Evolutionary conservation across 2,888 invertebrate species (phyloP).

Genomic region (Nephrotoma guestfalica): DNA sequence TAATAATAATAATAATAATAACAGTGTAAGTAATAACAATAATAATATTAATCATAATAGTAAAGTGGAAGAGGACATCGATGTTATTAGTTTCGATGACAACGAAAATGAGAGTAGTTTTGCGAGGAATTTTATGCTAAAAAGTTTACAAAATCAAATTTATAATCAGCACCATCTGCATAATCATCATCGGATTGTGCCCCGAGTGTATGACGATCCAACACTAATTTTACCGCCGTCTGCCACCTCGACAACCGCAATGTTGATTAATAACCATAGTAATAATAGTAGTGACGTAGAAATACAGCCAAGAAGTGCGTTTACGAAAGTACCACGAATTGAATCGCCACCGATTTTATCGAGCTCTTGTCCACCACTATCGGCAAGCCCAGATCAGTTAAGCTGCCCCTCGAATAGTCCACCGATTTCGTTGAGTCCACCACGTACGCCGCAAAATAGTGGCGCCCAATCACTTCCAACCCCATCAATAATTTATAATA

Average conservation of each 20-base stretch:
- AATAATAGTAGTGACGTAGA: slow-evolving; percentile 22
- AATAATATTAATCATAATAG: slow-evolving; percentile 25
- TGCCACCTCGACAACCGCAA: not conserved
- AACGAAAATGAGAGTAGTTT: not conserved
- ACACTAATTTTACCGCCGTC: slow-evolving; percentile 18
- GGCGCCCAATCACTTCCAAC: not conserved
- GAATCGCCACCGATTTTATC: slow-evolving; percentile 22
- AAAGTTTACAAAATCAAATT: not conserved
- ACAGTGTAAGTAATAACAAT: slow-evolving; percentile 26
- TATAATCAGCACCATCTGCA: slow-evolving; percentile 18
- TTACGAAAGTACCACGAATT: slow-evolving; percentile 56
- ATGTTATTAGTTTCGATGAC: slow-evolving; percentile 26
- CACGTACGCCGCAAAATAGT: slow-evolving; percentile 16
- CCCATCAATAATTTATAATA: slow-evolving; percentile 21
- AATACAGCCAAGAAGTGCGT: slow-evolving; percentile 58
- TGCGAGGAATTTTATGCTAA: not conserved
- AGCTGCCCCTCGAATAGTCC: slow-evolving; percentile 70
- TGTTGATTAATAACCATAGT: not conserved
- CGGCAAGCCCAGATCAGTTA: slow-evolving; percentile 52
- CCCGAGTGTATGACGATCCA: slow-evolving; percentile 29
- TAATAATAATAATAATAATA: slow-evolving; percentile 30
- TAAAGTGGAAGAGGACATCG: slow-evolving; percentile 30
- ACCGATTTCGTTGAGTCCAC: slow-evolving; percentile 45
- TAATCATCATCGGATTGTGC: slow-evolving; percentile 13
- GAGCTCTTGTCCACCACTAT: slow-evolving; percentile 47